phyloP scores from a whole-genome alignment of 2,888 invertebrate genomes.

The Lymantria monacha region DNA sequence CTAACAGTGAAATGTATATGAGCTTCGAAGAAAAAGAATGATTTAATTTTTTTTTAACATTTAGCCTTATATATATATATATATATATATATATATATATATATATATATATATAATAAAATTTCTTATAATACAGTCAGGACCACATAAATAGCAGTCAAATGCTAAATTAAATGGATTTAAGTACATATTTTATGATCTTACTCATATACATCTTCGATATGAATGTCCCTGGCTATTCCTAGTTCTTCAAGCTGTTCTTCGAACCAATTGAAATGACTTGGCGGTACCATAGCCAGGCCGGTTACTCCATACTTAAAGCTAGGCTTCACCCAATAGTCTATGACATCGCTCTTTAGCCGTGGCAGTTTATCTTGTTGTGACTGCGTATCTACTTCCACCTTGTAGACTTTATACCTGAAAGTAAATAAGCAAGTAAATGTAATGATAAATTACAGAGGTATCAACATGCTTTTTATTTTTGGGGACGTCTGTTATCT shows the following conservation, averaged over 20 bases:
- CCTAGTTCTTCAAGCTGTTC: conserved; percentile 42
- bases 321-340: conserved; percentile 57
- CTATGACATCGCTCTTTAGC: conserved; percentile 51
- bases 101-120: no score
- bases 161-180: no score
- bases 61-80: no score
- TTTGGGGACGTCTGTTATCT: no score
- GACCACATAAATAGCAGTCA: no score
- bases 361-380: conserved; percentile 42
- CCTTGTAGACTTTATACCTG: conserved; percentile 62
- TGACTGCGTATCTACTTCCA: conserved; percentile 36
- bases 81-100: no score
- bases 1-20: no score
- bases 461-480: no score
- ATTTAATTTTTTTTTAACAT: no score
- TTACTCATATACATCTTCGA: conserved; percentile 61
- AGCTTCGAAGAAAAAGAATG: no score
- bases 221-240: conserved; percentile 41
- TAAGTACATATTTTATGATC: conserved; percentile 20
- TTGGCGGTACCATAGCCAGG: conserved; percentile 59
- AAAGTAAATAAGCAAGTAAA: conserved; percentile 7
- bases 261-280: conserved; percentile 59
- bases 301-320: conserved; percentile 47
- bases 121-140: no score
- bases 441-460: no score